Conservation (phyloP, 2,888 invertebrate species). For the Pristionchus mayeri region DNA sequence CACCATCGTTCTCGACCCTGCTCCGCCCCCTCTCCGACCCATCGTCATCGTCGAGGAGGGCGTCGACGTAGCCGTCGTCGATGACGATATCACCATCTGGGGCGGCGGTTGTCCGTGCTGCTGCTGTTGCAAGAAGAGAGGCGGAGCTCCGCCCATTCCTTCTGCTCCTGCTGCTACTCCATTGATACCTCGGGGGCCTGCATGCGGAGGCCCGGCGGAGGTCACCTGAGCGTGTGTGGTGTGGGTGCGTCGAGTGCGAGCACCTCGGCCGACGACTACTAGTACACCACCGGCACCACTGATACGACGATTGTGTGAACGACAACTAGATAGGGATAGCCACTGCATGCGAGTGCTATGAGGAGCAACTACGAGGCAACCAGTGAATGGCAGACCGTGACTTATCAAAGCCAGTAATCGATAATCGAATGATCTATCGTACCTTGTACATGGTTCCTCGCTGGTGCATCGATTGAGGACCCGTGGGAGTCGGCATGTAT, state of each 20-base stretch:
- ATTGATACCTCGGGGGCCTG: too few relatives aligned
- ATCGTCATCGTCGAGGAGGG: not conserved
- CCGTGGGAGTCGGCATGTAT: not conserved
- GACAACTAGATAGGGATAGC: not conserved
- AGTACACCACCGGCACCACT: conserved; percentile 1
- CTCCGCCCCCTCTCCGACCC: not conserved
- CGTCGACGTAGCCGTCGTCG: not conserved
- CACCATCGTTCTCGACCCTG: not conserved
- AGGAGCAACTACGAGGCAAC: not conserved
- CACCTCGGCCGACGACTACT: not conserved
- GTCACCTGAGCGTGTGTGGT: conserved; percentile 17
- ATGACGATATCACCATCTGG: conserved; percentile 19
- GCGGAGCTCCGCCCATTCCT: not conserved
- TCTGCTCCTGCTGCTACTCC: conserved; percentile 14
- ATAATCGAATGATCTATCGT: not conserved
- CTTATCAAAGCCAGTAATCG: too few relatives aligned
- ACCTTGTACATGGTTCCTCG: conserved; percentile 26
- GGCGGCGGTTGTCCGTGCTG: conserved; percentile 20
- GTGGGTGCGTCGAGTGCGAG: not conserved
- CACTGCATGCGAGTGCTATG: not conserved
- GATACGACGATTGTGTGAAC: not conserved
- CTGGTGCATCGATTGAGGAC: not conserved
- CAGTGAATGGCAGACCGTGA: not conserved
- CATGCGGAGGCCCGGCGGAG: conserved; percentile 5
- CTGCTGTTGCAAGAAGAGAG: not conserved